phyloP scores from a whole-genome alignment of 2,113 vertebrate species.

The Pampusana beccarii region DNA sequence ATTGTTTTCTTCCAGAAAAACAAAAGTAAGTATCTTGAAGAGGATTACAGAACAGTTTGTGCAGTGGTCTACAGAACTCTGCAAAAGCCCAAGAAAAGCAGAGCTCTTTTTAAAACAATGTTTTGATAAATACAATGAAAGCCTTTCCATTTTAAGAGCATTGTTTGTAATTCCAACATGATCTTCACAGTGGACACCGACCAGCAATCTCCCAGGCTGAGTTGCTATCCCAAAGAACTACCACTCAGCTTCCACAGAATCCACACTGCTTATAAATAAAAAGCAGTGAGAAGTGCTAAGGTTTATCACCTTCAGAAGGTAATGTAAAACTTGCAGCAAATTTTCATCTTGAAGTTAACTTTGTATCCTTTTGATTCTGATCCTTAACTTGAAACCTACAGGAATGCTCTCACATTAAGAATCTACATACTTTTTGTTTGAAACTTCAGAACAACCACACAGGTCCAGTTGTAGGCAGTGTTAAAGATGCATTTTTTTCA shows the following conservation, averaged over 20 bases:
- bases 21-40: background rate
- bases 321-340: background rate
- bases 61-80: fast-evolving
- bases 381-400: background rate
- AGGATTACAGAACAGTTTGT: background rate
- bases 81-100: background rate
- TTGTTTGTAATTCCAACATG: background rate
- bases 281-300: background rate
- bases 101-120: background rate
- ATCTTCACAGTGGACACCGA: background rate
- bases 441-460: background rate
- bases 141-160: background rate
- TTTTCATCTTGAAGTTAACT: background rate
- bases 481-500: background rate
- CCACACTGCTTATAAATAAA: background rate
- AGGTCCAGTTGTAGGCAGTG: background rate
- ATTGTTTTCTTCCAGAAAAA: background rate
- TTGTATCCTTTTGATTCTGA: background rate
- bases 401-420: background rate
- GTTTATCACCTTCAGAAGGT: background rate
- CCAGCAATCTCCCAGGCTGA: background rate
- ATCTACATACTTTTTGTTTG: background rate
- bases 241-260: background rate
- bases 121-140: background rate
- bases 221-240: background rate